Evolutionary conservation across 2,113 vertebrate species (phyloP).

Genomic region (Scortum barcoo): DNA sequence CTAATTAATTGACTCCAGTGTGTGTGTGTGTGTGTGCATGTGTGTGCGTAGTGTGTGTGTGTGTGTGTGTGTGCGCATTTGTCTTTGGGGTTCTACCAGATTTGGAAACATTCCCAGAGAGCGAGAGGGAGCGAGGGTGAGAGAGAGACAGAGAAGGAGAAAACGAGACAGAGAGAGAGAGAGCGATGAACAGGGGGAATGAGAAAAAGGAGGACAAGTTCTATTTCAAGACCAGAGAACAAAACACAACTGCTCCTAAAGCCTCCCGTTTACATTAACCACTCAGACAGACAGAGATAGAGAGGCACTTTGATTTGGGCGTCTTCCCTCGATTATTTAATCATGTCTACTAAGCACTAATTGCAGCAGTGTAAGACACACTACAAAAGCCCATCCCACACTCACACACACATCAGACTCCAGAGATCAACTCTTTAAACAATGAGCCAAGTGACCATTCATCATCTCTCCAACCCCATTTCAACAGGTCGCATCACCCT

Average conservation of each 20-base stretch:
- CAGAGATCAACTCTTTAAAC: too few species aligned
- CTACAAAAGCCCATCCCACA: too few species aligned
- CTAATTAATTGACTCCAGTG: slow-evolving; percentile 26
- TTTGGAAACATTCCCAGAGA: slow-evolving; percentile 3
- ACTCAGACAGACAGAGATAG: background rate
- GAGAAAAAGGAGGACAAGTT: slow-evolving; percentile 1
- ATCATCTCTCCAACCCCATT: too few species aligned
- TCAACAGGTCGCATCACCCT: too few species aligned
- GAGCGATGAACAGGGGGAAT: background rate
- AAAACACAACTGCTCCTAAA: slow-evolving; percentile 37
- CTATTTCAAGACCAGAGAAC: slow-evolving; percentile 6
- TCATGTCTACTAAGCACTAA: too few species aligned
- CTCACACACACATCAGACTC: too few species aligned
- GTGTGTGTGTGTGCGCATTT: background rate
- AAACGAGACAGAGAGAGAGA: background rate
- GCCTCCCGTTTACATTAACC: slow-evolving; percentile 36
- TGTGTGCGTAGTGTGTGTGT: background rate
- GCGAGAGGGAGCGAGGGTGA: background rate
- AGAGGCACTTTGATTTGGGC: too few species aligned
- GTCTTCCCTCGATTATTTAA: too few species aligned
- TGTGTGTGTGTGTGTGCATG: slow-evolving; percentile 14
- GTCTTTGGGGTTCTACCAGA: background rate
- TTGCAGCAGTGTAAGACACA: too few species aligned
- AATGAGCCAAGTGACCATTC: too few species aligned
- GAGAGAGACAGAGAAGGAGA: background rate